Percentiles rank a stretch among this genome's conserved stretches.
Evolutionary conservation across 2,888 invertebrate species (phyloP).

Genomic region (Synergus umbraculus): DNA sequence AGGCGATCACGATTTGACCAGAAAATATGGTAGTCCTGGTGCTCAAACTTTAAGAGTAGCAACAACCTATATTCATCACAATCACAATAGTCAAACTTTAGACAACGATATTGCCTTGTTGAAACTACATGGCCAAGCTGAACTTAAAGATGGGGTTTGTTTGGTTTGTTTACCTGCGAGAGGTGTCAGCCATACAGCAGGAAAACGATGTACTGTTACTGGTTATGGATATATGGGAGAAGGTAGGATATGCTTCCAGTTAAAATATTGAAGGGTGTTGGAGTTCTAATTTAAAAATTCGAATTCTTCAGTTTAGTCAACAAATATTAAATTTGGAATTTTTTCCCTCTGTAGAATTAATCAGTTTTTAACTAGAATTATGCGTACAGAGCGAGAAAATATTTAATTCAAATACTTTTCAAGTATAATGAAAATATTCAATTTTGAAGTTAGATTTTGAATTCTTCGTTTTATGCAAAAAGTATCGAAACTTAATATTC

Average conservation of each 20-base stretch:
- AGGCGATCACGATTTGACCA: constrained; percentile 93
- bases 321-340: too few species aligned
- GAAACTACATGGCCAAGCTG: constrained; percentile 92
- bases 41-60: constrained; percentile 94
- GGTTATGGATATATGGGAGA: constrained; percentile 98
- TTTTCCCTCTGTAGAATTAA: too few species aligned
- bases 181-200: constrained; percentile 92
- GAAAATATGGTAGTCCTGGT: constrained; percentile 93
- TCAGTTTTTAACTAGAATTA: too few species aligned
- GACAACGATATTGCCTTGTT: constrained; percentile 96
- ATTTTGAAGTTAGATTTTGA: too few species aligned
- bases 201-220: constrained; percentile 94
- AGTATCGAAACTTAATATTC: too few species aligned
- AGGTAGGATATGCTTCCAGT: constrained; percentile 79
- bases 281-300: too few species aligned
- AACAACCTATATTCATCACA: constrained; percentile 96
- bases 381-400: too few species aligned
- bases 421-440: too few species aligned
- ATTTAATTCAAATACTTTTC: too few species aligned
- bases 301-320: too few species aligned
- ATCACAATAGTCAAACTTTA: constrained; percentile 95
- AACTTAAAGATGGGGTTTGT: constrained; percentile 90
- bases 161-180: constrained; percentile 93
- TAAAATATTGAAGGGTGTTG: background rate
- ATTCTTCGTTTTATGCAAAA: too few species aligned